Base-by-base conservation (phyloP, 1,140 invertebrate species). In the Myzus persicae region DNA sequence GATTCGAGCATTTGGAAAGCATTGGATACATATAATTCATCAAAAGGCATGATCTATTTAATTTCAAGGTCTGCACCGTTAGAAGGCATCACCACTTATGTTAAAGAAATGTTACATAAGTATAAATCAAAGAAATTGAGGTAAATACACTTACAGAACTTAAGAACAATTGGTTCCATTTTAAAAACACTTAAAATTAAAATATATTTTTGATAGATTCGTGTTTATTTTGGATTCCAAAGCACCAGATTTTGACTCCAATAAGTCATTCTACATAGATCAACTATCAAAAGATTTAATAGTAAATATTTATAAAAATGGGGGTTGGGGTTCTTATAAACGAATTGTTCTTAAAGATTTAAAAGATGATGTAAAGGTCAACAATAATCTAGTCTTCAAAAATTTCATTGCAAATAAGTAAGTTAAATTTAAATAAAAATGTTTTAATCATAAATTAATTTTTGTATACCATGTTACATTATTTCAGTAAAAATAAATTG, bases 311-410 rank as follows among this genome's bases (percentile, higher is more conserved):
- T 96, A 96, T 94, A 95, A 96, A 95, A 95, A 97, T 95, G 97
- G 96, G 24, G 96, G 96, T 95, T 99, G 98, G 96, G 98, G 98
- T 24, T 97, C 96, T 59, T 97, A 98, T 95, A 92, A 92, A 38
- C 38, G 26, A 90, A 59, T 90, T 18, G 2, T 31, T 31, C 11
- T 90, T 59, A 36, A 40, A 59, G 22, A 90, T 90, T 26, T 90
- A 38, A 90, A 90, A 1, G 1, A 40, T 8, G 24, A 90, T 40
- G 31, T 40, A 31, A 54, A 26, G 5, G 11, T 31, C 20, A 54
- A 24, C 31, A 18, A 90, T 40, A 38, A 59, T 40, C 0, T 22
- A 26, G 0, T 24, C 3, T 26, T 54, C 4, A 90, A 54, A 54
- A 40, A 38, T 26, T 5, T 90, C 14, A 26, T 26, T 11, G 31